Evolutionary conservation across 2,113 vertebrate species (phyloP), one percentile per base, ranked within the genome.

Genomic region (Poeciliopsis prolifica): DNA sequence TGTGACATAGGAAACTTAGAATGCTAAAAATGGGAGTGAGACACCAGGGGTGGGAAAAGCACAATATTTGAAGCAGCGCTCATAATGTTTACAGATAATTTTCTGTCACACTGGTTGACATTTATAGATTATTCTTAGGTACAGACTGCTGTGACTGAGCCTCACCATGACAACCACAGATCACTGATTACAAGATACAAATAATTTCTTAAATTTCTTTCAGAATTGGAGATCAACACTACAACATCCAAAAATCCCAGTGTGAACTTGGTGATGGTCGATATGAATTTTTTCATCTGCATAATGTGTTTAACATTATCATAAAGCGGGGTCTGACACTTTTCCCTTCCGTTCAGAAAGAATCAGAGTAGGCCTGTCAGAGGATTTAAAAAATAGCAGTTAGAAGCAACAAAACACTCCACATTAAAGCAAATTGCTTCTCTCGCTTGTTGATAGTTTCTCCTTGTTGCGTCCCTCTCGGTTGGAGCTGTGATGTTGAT

Each of bases 391-490:
- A 84, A 75, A 80, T 33, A 5, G 64, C 80, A 74, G 80, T 85
- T 83, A 79, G 82, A 78, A 31, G 80, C 88, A 74, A 85, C 80
- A 80, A 85, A 85, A 91, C 86, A 77, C 83, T 84, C 79, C 79
- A 79, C 85, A 84, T 89, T 89, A 88, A 74, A 89, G 81, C 79
- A 86, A 89, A 88, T 84, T 83, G 89, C 87, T 82, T 77, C 37
- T 60, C 65, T 77, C 68, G 68, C 61, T 81, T 82, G 85, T 84
- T 87, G 86, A 78, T 73, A 35, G 87, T 84, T 84, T 68, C 72
- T 77, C 80, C 86, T 85, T 80, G 89, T 78, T 24, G 82, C 78
- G 74, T 75, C 70, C 6, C 86, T 77, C 82, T 73, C 61, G 30
- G 78, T 70, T 10, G 84, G 65, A 69, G 86, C 78, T 22, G 83